Evolutionary conservation across 2,797 vertebrate genomes (phyloP).

Genomic region (Clamator glandarius): DNA sequence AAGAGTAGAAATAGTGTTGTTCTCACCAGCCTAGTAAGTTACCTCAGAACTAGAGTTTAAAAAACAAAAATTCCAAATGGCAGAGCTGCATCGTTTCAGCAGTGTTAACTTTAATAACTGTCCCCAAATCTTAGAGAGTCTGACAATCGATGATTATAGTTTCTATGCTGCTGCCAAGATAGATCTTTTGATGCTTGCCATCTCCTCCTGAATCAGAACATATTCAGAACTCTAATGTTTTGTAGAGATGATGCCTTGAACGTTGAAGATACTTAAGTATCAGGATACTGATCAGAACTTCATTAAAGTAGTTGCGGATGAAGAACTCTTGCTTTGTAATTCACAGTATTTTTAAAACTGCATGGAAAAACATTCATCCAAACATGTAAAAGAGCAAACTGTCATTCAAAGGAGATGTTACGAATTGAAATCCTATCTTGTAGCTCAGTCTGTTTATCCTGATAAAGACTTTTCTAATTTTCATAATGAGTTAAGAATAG

Average conservation of each 20-base stretch:
- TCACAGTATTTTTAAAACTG: background rate
- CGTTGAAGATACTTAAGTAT: background rate
- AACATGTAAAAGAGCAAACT: background rate
- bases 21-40: background rate
- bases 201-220: background rate
- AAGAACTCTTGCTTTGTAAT: background rate
- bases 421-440: background rate
- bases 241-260: background rate
- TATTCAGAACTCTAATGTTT: background rate
- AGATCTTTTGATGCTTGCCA: background rate
- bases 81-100: background rate
- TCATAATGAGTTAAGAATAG: background rate
- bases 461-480: background rate
- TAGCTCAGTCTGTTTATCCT: background rate
- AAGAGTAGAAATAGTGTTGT: slow-evolving; percentile 15
- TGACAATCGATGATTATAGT: background rate
- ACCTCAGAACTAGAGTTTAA: background rate
- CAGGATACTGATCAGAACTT: background rate
- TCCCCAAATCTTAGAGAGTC: background rate
- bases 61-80: background rate
- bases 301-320: background rate
- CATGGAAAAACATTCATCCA: background rate
- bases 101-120: background rate
- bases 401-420: background rate
- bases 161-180: background rate